Percentiles rank a stretch among this genome's conserved stretches.
phyloP scores from a whole-genome alignment of 2,797 vertebrate genomes.

The Tauraco hartlaubi region DNA sequence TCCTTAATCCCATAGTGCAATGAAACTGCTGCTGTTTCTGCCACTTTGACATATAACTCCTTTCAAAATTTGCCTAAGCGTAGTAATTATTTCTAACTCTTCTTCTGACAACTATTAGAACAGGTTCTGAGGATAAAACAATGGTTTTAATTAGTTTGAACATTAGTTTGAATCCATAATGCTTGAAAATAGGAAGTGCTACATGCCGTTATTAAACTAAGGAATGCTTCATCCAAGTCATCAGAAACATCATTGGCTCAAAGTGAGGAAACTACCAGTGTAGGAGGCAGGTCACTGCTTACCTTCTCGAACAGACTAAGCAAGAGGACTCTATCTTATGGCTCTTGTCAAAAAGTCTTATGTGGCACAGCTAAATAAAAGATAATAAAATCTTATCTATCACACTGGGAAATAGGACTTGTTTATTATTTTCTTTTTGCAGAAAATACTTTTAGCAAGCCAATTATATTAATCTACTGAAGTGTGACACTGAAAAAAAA shows the following conservation, averaged over 20 bases:
- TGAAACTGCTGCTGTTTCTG: background rate
- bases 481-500: background rate
- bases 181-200: background rate
- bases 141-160: background rate
- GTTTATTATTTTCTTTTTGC: background rate
- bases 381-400: background rate
- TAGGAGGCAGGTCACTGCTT: background rate
- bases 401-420: background rate
- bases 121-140: constrained; percentile 13
- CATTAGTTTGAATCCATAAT: background rate
- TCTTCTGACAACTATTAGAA: constrained; percentile 29
- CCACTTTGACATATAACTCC: background rate
- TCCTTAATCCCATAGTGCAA: background rate
- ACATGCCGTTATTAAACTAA: background rate
- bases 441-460: background rate
- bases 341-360: background rate
- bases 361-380: background rate
- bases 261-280: background rate
- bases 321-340: background rate
- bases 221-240: background rate
- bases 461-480: background rate
- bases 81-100: background rate
- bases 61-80: background rate
- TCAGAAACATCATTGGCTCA: background rate
- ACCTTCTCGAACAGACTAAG: background rate